Percentiles rank a stretch among this genome's conserved stretches.
Evolutionary conservation across 2,113 vertebrate genomes (phyloP).

Genomic region (Notechis scutatus): DNA sequence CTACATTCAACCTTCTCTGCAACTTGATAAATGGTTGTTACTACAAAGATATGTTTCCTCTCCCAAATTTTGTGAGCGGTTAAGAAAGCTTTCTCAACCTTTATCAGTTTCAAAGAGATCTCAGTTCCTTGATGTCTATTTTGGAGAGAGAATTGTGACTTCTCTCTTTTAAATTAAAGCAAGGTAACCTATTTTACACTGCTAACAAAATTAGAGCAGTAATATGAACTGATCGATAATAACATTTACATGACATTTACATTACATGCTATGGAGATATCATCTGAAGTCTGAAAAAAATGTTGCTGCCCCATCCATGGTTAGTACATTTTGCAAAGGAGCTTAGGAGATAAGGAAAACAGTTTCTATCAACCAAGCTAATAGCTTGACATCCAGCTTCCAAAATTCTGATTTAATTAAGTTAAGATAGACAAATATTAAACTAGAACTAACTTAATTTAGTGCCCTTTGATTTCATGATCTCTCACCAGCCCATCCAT

Average conservation of each 20-base stretch:
- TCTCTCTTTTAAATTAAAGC: background rate
- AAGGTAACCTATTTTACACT: background rate
- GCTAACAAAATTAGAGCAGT: background rate
- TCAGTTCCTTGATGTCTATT: background rate
- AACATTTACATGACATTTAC: background rate
- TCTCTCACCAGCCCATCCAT: background rate
- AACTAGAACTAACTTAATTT: background rate
- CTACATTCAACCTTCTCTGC: background rate
- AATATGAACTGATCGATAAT: background rate
- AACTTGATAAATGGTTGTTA: background rate
- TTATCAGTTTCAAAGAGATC: background rate
- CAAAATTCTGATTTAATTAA: background rate
- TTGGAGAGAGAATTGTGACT: background rate
- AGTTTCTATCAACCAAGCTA: background rate
- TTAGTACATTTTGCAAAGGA: background rate
- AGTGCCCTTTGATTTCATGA: background rate
- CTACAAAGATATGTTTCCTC: background rate
- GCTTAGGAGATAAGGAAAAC: background rate
- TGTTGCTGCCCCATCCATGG: background rate
- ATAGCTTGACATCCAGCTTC: background rate
- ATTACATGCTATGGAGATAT: background rate
- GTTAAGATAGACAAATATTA: background rate
- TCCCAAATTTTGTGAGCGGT: background rate
- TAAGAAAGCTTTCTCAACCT: background rate
- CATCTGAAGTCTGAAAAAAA: background rate